Conservation (phyloP, 2,888 invertebrate species). For the Limnephilus marmoratus region DNA sequence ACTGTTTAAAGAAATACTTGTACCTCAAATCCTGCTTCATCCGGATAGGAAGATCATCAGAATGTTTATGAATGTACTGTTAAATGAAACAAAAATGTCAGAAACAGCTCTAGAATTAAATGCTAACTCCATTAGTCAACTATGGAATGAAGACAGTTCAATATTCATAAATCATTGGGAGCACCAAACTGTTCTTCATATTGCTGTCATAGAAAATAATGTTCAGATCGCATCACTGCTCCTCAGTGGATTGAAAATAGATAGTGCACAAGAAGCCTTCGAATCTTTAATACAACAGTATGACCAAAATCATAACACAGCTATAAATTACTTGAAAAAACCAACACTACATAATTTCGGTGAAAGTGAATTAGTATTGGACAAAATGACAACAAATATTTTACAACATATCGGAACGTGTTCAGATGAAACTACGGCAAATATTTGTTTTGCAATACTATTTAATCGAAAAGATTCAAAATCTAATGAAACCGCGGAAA, state of each 20-base stretch:
- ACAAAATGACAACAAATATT: neutral
- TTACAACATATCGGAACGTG: neutral
- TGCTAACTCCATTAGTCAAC: neutral
- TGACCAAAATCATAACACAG: neutral
- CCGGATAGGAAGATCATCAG: too few species aligned
- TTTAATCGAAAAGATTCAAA: neutral
- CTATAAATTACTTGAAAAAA: neutral
- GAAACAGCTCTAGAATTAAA: neutral
- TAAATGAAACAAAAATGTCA: neutral
- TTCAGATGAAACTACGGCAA: neutral
- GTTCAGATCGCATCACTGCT: neutral
- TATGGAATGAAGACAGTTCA: neutral
- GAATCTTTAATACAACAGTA: neutral
- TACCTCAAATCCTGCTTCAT: too few species aligned
- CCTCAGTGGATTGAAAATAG: neutral
- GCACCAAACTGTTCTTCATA: neutral
- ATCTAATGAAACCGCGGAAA: neutral
- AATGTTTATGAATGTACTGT: too few species aligned
- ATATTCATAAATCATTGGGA: neutral
- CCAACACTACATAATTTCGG: too few species aligned
- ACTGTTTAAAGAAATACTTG: too few species aligned
- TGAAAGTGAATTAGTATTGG: neutral
- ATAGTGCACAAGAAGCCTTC: neutral
- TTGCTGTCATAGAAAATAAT: neutral
- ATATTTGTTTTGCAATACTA: neutral